phyloP scores from a whole-genome alignment of 1,140 invertebrate species.

The Macrobrachium nipponense region DNA sequence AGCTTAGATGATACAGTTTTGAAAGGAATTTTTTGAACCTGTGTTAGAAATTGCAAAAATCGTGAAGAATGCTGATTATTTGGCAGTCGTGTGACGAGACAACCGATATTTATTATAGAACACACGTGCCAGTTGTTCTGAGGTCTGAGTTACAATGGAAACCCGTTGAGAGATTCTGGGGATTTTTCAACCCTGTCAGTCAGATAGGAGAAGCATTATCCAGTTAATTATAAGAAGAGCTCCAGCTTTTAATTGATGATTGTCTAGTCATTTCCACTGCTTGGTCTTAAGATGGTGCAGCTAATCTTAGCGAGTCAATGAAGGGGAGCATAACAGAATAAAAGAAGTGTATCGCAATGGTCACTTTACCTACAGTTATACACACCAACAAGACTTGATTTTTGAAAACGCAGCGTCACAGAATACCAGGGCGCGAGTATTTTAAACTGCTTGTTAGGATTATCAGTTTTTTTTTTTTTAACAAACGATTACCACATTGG shows the following conservation, averaged over 20 bases:
- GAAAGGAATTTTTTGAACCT: conserved; percentile 39
- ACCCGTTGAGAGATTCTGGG: conserved; percentile 45
- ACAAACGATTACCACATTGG: conserved; percentile 49
- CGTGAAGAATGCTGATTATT: conserved; percentile 23
- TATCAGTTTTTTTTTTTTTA: conserved; percentile 56
- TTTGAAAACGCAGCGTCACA: conserved; percentile 65
- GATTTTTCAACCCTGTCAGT: conserved; percentile 37
- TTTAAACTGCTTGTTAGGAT: conserved; percentile 57
- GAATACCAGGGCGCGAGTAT: conserved; percentile 47
- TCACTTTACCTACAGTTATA: conserved; percentile 67
- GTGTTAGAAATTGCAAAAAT: conserved; percentile 23
- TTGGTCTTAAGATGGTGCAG: conserved; percentile 67
- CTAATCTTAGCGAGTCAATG: conserved; percentile 65
- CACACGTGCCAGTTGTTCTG: conserved; percentile 35
- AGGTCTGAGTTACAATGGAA: conserved; percentile 33
- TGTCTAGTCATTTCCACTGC: conserved; percentile 66
- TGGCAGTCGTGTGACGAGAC: conserved; percentile 43
- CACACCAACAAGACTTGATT: conserved; percentile 67
- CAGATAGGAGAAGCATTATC: conserved; percentile 40
- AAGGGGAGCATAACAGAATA: conserved; percentile 66
- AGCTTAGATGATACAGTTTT: conserved; percentile 41
- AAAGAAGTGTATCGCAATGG: conserved; percentile 66
- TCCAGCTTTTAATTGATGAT: conserved; percentile 64
- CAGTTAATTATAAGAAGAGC: conserved; percentile 59
- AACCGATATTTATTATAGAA: conserved; percentile 39